Percentiles rank a stretch among this genome's conserved stretches.
phyloP scores from a whole-genome alignment of 2,113 vertebrate genomes.

The Dicerorhinus sumatrensis region DNA sequence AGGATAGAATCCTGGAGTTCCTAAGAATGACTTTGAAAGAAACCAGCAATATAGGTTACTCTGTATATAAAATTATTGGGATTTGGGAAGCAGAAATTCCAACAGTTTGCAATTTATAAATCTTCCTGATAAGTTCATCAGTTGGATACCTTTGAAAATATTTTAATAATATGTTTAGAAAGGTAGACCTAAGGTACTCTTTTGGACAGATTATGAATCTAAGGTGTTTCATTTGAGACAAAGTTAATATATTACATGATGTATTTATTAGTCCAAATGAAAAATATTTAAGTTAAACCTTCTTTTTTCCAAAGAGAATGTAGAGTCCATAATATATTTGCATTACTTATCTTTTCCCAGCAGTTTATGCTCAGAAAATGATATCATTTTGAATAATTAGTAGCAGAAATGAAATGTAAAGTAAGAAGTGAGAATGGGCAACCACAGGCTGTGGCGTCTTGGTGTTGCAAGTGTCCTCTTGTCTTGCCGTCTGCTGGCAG shows the following conservation, averaged over 20 bases:
- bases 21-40: conserved; percentile 13
- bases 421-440: neutral
- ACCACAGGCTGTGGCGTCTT: rapidly evolving
- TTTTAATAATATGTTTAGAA: neutral
- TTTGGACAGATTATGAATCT: neutral
- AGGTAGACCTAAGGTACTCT: neutral
- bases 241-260: neutral
- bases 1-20: neutral
- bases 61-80: neutral
- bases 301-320: neutral
- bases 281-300: conserved; percentile 36
- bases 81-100: neutral
- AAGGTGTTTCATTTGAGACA: conserved; percentile 3
- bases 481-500: neutral
- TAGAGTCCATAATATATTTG: neutral
- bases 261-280: neutral
- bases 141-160: neutral
- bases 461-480: neutral
- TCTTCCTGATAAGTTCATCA: neutral
- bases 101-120: neutral
- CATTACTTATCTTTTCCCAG: neutral
- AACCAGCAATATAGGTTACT: neutral
- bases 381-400: neutral
- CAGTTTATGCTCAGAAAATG: conserved; percentile 40
- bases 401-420: neutral